Evolutionary conservation across 2,797 vertebrate genomes (phyloP).

Genomic region (Chelmon rostratus): DNA sequence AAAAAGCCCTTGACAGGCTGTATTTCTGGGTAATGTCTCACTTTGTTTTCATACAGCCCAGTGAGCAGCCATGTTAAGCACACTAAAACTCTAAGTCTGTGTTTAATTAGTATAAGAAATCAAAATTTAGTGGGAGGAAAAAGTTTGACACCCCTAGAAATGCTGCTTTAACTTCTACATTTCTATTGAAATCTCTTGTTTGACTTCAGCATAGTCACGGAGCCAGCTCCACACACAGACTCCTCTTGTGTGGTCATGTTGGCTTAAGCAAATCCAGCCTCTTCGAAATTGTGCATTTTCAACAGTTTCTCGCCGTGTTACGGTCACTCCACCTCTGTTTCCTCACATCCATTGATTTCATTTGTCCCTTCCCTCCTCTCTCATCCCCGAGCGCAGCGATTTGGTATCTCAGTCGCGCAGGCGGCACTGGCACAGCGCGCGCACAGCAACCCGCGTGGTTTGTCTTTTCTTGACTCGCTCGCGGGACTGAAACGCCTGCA

Average conservation of each 20-base stretch:
- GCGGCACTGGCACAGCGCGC: conserved; percentile 59
- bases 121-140: not conserved
- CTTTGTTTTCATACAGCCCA: not conserved
- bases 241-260: not conserved
- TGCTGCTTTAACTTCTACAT: not conserved
- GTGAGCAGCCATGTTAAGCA: not conserved
- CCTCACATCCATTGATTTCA: conserved; percentile 3
- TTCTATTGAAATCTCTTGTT: not conserved
- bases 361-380: not conserved
- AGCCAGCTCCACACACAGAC: too few relatives aligned
- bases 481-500: conserved; percentile 59
- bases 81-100: not conserved
- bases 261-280: too few relatives aligned
- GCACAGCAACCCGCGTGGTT: conserved; percentile 50
- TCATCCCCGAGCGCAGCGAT: conserved; percentile 38
- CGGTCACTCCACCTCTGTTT: not conserved
- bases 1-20: not conserved
- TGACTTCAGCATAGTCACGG: not conserved
- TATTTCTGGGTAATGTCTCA: not conserved
- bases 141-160: not conserved
- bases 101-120: not conserved
- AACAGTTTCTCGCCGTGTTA: not conserved
- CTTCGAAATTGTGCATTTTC: not conserved
- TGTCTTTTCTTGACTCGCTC: conserved; percentile 63
- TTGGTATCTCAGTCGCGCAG: conserved; percentile 55